These are phyloP conservation scores for Gasteruption jaculator DNA, from an alignment of 2,888 invertebrate species.

Conservation along the genomic window DNA sequence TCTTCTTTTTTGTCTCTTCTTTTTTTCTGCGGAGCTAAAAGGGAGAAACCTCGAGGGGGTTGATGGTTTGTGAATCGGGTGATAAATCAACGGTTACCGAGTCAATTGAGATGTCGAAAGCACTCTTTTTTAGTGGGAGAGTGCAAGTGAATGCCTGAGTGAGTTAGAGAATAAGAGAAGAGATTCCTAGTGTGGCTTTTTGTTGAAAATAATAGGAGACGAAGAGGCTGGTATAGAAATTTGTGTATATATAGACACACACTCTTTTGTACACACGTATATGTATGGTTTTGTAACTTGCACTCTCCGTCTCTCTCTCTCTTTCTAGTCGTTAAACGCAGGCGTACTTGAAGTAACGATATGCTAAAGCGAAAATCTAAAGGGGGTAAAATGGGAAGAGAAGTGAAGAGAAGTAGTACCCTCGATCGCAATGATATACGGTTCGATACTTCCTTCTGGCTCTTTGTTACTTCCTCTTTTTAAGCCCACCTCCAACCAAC, in stretches of 20 bases:
- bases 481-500: neutral
- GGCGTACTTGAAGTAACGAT: constrained; percentile 46
- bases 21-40: neutral
- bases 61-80: constrained; percentile 23
- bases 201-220: no score
- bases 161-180: constrained; percentile 8
- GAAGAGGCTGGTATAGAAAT: no score
- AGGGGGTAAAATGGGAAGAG: no score
- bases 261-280: no score
- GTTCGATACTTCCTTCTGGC: constrained; percentile 13
- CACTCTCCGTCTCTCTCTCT: no score
- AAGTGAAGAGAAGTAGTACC: no score
- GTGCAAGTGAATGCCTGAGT: neutral
- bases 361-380: no score
- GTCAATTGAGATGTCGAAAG: constrained; percentile 46
- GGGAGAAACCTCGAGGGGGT: constrained; percentile 3
- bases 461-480: neutral
- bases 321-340: constrained; percentile 44
- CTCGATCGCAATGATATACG: constrained; percentile 16
- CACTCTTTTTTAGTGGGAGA: constrained; percentile 32
- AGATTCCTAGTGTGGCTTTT: no score
- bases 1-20: neutral
- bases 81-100: constrained; percentile 42
- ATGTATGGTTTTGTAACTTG: no score
- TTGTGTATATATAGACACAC: no score